Base-by-base conservation (phyloP, 2,113 vertebrate genomes). In the Sinocyclocheilus anophthalmus region DNA sequence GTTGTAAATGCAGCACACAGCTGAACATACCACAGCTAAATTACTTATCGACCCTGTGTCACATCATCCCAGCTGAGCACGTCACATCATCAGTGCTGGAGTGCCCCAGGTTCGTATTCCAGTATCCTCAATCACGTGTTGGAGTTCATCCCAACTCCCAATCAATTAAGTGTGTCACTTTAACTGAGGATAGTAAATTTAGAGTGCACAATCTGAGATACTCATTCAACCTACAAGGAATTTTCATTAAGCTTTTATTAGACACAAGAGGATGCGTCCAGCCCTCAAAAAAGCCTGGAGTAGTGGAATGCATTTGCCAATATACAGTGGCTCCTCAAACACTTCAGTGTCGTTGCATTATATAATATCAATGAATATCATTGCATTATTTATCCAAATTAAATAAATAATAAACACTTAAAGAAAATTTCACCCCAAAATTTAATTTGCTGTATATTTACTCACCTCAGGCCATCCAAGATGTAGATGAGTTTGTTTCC, bases 151-250 rank as follows among this genome's bases (percentile, higher is more conserved):
- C 50, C 67, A 73, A 73, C 67, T 72, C 69, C 69, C 13, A 57
- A 73, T 84, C 69, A 72, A 73, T 84, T 73, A 84, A 84, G 69
- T 42, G 30, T 73, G 82, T 73, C 82, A 84, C 48, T 73, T 73
- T 57, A 24, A 73, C 20, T 26, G 67, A 42, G 20, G 30, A 37
- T 6, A 22, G 65, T 83, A 33, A 11, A 83, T 83, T 69, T 53
- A 55, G 65, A 55, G 65, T 3, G 20, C 18, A 70, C 9, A 83
- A 83, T 50, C 61, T 83, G 81, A 69, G 26, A 70, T 69, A 70
- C 48, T 39, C 81, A 69, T 83, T 83, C 16, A 55, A n/a, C 65
- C 45, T 70, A 70, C 45, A 33, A 83, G 81, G 11, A 69, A 33
- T 65, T 70, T 83, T 70, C 45, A 83, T 70, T 83, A 83, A 69